Percentiles rank a stretch among this genome's conserved stretches.
phyloP scores from a whole-genome alignment of 1,140 invertebrate genomes.

The Oedothorax gibbosus region DNA sequence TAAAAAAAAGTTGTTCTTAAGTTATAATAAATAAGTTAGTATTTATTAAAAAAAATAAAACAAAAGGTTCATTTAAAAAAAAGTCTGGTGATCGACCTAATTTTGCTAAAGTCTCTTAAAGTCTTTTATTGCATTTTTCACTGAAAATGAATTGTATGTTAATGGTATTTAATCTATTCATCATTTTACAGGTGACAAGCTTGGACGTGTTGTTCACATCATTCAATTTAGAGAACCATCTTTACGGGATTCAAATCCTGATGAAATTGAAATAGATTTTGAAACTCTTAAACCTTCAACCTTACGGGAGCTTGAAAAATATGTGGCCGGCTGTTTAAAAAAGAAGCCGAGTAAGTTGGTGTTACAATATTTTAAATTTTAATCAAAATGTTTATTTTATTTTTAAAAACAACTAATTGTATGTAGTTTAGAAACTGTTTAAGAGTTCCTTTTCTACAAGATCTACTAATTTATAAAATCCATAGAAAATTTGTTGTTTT shows the following conservation, averaged over 20 bases:
- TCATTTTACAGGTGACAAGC: slow-evolving; percentile 79
- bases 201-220: slow-evolving; percentile 97
- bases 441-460: not conserved
- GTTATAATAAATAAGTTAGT: no score
- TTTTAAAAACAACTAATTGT: not conserved
- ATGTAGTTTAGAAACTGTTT: not conserved
- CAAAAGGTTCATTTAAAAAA: no score
- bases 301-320: slow-evolving; percentile 94
- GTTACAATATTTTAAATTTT: no score
- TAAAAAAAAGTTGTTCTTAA: no score
- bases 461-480: not conserved
- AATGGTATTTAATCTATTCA: not conserved
- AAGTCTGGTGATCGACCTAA: no score
- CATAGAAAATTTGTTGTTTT: no score
- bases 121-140: not conserved
- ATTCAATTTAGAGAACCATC: slow-evolving; percentile 97
- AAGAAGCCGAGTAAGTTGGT: slow-evolving; percentile 75
- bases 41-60: no score
- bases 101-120: no score
- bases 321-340: slow-evolving; percentile 96
- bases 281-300: slow-evolving; percentile 98
- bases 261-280: slow-evolving; percentile 99
- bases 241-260: slow-evolving; percentile 96
- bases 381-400: not conserved
- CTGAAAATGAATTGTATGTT: not conserved